A percentile compares a stretch with the other conserved stretches of the same genome.
Conservation (phyloP, 2,888 invertebrate genomes). For the Mongoloraphidia duomilia region DNA sequence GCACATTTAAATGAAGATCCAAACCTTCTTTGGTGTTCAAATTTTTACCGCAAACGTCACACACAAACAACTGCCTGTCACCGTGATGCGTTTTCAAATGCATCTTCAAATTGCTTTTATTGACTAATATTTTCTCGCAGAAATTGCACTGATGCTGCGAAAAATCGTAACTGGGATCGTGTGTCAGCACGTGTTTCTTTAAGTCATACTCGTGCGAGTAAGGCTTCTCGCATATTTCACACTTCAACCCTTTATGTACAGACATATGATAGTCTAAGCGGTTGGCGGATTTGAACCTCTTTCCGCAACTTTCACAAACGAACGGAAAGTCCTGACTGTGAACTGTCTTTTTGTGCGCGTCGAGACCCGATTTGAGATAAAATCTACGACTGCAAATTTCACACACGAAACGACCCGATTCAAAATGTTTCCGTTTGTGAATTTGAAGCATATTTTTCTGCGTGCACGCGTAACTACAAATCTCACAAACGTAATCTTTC, state of each 20-base stretch:
- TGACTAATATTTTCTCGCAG: slow-evolving; percentile 7
- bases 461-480: slow-evolving; percentile 3
- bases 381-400: slow-evolving; percentile 12
- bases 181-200: slow-evolving; percentile 11
- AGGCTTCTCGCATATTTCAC: slow-evolving; percentile 9
- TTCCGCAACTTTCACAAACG: slow-evolving; percentile 3
- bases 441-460: slow-evolving; percentile 24
- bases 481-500: slow-evolving; percentile 8
- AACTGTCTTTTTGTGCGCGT: slow-evolving; percentile 26
- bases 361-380: slow-evolving; percentile 24
- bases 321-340: slow-evolving; percentile 21
- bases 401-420: background rate
- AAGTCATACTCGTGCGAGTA: slow-evolving; percentile 16
- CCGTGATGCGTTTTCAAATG: slow-evolving; percentile 11
- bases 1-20: background rate
- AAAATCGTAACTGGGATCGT: slow-evolving; percentile 7
- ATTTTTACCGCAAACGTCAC: slow-evolving; percentile 30
- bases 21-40: slow-evolving; percentile 17
- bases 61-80: slow-evolving; percentile 25
- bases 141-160: slow-evolving; percentile 8
- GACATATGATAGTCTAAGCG: background rate
- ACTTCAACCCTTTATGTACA: slow-evolving; percentile 8
- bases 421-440: slow-evolving; percentile 5
- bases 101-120: slow-evolving; percentile 8
- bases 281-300: background rate